These are phyloP conservation scores for Onychomys arenicola DNA, from an alignment of 2,797 vertebrate species.

Conservation along the genomic window DNA sequence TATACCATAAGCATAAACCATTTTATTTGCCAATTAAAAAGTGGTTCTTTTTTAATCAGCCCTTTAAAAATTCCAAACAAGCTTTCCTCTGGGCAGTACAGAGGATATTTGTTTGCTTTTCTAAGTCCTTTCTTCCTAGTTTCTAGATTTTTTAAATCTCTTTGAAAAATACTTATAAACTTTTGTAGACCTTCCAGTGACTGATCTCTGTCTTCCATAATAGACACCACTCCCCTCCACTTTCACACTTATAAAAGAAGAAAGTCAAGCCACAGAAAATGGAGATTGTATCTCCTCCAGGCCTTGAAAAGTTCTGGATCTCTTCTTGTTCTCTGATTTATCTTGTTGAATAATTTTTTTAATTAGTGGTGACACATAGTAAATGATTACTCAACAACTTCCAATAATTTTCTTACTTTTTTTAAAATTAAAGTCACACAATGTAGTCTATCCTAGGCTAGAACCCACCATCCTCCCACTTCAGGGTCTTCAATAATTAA, in stretches of 20 bases:
- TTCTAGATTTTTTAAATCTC: slow-evolving; percentile 70
- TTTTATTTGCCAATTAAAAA: neutral
- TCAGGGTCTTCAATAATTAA: neutral
- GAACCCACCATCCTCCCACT: neutral
- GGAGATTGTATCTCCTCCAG: slow-evolving; percentile 56
- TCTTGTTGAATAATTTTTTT: slow-evolving; percentile 36
- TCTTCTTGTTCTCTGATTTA: slow-evolving; percentile 10
- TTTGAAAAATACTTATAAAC: slow-evolving; percentile 64
- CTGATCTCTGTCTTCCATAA: slow-evolving; percentile 70
- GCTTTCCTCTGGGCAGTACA: neutral
- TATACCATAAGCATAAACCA: neutral
- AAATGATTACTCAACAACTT: slow-evolving; percentile 14
- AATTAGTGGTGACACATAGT: neutral
- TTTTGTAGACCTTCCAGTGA: slow-evolving; percentile 26
- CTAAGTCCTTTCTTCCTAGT: slow-evolving; percentile 62
- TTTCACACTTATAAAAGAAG: slow-evolving; percentile 76
- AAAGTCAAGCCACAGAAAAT: slow-evolving; percentile 73
- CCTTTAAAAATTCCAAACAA: neutral
- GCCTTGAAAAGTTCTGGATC: neutral
- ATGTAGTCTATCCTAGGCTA: neutral
- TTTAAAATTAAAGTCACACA: neutral
- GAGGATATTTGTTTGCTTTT: slow-evolving; percentile 67
- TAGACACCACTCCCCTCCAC: slow-evolving; percentile 49
- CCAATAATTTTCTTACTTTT: neutral
- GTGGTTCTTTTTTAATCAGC: neutral